These are phyloP conservation scores for Caenorhabditis japonica DNA, from an alignment of 2,888 invertebrate genomes.

Conservation along the genomic window DNA sequence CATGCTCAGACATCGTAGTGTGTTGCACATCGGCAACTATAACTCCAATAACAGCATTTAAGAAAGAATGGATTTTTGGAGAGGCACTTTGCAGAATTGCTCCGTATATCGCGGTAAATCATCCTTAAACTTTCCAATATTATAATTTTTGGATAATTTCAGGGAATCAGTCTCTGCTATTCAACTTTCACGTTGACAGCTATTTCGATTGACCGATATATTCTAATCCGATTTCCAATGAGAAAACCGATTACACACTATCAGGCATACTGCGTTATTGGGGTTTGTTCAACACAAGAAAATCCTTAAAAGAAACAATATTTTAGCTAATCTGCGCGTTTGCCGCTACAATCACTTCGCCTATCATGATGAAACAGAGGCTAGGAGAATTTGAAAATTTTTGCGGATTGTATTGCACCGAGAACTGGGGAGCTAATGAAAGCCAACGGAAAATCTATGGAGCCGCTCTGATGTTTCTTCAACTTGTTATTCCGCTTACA, in stretches of 20 bases:
- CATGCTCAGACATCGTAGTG: constrained; percentile 75
- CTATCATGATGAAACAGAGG: constrained; percentile 71
- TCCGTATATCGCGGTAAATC: constrained; percentile 71
- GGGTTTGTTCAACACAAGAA: constrained; percentile 46
- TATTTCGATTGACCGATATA: constrained; percentile 72
- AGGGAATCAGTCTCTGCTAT: constrained; percentile 71
- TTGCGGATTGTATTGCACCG: constrained; percentile 72
- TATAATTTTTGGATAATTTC: constrained; percentile 10
- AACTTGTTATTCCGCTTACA: constrained; percentile 73
- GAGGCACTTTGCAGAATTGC: constrained; percentile 70
- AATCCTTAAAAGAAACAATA: no score
- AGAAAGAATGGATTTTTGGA: constrained; percentile 76
- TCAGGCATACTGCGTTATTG: constrained; percentile 70
- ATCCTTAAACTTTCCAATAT: neutral
- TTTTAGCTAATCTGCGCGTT: constrained; percentile 67
- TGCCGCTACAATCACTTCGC: constrained; percentile 66
- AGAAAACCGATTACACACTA: constrained; percentile 72
- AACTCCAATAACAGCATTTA: constrained; percentile 75
- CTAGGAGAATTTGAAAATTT: constrained; percentile 68
- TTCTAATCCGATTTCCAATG: constrained; percentile 75
- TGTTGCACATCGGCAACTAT: constrained; percentile 75
- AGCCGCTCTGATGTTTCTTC: constrained; percentile 70
- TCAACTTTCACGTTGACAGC: constrained; percentile 74
- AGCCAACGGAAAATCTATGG: constrained; percentile 69
- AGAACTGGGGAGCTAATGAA: constrained; percentile 62